Evolutionary conservation across 2,888 invertebrate genomes (phyloP).

Genomic region (Tribolium freemani): DNA sequence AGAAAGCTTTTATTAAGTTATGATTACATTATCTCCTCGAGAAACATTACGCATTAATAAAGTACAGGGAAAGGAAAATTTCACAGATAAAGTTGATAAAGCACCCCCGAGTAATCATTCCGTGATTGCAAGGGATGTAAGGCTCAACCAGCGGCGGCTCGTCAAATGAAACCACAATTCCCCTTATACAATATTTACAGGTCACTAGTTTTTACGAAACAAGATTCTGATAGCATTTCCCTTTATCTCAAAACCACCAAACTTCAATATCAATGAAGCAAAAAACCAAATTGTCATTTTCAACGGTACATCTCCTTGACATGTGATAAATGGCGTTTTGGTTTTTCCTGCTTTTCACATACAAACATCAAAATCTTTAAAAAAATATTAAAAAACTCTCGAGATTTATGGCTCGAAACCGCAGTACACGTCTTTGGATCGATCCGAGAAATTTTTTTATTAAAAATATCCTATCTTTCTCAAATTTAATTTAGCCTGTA

Average conservation of each 20-base stretch:
- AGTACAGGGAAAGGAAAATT: constrained; percentile 5
- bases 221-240: constrained; percentile 26
- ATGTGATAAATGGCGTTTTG: constrained; percentile 57
- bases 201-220: constrained; percentile 45
- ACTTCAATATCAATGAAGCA: constrained; percentile 61
- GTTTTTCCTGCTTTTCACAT: constrained; percentile 15
- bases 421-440: neutral
- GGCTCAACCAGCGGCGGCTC: neutral
- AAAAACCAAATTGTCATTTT: constrained; percentile 63
- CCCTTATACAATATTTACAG: constrained; percentile 47
- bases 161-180: neutral
- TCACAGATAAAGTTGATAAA: constrained; percentile 22
- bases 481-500: constrained; percentile 42
- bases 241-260: constrained; percentile 44
- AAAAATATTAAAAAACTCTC: constrained; percentile 10
- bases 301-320: constrained; percentile 56
- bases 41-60: constrained; percentile 43
- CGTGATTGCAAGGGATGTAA: neutral
- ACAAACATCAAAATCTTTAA: constrained; percentile 4
- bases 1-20: constrained; percentile 45
- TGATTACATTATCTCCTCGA: constrained; percentile 43
- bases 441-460: constrained; percentile 1
- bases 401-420: constrained; percentile 24
- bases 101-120: constrained; percentile 9
- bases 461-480: constrained; percentile 31